Conservation (phyloP, 2,797 vertebrate species). For the Chaetophractus vellerosus region DNA sequence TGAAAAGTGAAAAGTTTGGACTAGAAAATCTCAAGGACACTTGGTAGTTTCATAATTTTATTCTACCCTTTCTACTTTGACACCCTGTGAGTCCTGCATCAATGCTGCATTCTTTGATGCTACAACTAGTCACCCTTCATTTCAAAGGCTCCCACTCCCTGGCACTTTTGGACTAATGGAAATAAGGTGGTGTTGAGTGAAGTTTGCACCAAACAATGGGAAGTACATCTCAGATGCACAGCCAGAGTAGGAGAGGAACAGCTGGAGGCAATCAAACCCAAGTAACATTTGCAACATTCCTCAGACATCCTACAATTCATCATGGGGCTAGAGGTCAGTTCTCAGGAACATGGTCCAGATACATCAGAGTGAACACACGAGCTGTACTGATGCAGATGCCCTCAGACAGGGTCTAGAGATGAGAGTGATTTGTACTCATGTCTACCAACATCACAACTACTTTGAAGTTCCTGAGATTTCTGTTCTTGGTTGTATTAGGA, state of each 20-base stretch:
- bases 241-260: neutral
- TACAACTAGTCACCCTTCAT: neutral
- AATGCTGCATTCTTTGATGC: neutral
- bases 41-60: neutral
- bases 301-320: neutral
- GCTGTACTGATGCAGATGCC: neutral
- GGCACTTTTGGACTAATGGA: neutral
- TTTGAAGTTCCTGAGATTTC: neutral
- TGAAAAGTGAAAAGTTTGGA: neutral
- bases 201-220: neutral
- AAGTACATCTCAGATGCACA: neutral
- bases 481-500: neutral
- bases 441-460: neutral
- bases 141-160: slow-evolving; percentile 1
- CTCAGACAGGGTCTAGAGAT: neutral
- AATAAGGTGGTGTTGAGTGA: neutral
- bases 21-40: neutral
- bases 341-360: neutral
- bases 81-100: neutral
- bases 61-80: neutral
- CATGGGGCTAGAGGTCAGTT: neutral
- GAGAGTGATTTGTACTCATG: too few species aligned
- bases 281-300: neutral
- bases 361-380: neutral
- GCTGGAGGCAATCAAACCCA: neutral